These are phyloP conservation scores for Grammatotria lemairii DNA, from an alignment of 2,113 vertebrate genomes.

Conservation along the genomic window DNA sequence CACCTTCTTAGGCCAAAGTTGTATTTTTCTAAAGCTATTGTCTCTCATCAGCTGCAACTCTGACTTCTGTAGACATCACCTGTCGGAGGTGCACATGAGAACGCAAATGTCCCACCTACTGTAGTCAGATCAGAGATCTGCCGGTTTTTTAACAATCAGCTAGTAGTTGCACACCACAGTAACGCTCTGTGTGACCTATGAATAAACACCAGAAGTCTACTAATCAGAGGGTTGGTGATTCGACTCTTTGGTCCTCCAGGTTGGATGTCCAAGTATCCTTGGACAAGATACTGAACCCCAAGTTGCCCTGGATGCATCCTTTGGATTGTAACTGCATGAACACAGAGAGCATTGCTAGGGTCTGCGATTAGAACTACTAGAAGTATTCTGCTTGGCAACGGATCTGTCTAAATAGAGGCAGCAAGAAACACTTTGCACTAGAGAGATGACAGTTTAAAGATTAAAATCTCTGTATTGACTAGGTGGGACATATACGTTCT, in stretches of 20 bases:
- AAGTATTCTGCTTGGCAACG: neutral
- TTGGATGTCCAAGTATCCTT: neutral
- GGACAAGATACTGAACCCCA: neutral
- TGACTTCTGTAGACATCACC: neutral
- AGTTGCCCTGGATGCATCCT: neutral
- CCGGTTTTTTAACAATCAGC: neutral
- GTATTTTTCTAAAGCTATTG: neutral
- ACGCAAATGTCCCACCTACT: neutral
- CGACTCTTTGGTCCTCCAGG: neutral
- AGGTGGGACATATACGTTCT: neutral
- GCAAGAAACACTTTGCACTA: neutral
- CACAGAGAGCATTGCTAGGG: neutral
- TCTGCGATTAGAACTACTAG: neutral
- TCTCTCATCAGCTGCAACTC: neutral
- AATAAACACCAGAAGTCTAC: neutral
- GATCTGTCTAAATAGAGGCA: rapidly evolving
- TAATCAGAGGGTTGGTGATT: neutral
- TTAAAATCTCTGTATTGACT: neutral
- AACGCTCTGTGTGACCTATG: neutral
- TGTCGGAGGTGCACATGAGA: neutral
- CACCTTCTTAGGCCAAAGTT: neutral
- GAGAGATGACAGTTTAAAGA: neutral
- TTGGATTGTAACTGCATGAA: neutral
- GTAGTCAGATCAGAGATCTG: neutral
- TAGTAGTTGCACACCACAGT: neutral